Evolutionary conservation across 2,113 vertebrate species (phyloP).

Genomic region (Crotalus viridis): DNA sequence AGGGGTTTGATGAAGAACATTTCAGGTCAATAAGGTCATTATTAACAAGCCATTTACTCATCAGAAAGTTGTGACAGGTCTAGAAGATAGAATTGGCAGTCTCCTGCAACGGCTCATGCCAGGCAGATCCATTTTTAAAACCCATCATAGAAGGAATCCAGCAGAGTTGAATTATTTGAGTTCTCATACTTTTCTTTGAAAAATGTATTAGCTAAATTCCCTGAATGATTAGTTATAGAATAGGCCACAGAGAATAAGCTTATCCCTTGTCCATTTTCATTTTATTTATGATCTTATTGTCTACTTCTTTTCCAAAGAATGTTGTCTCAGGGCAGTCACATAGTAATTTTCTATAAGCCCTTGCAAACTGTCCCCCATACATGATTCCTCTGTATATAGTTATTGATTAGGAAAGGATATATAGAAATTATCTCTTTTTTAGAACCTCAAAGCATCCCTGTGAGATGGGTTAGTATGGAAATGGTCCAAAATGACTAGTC

Average conservation of each 20-base stretch:
- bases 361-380: not conserved
- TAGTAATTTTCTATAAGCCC: not conserved
- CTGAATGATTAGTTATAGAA: not conserved
- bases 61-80: not conserved
- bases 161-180: not conserved
- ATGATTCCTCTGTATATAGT: not conserved
- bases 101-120: not conserved
- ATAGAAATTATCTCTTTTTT: not conserved
- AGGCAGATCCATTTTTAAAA: constrained; percentile 14
- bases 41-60: not conserved
- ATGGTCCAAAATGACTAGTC: not conserved
- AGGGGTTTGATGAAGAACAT: not conserved
- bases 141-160: not conserved
- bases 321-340: not conserved
- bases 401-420: not conserved
- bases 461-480: not conserved
- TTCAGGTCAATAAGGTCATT: not conserved
- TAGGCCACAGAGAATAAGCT: not conserved
- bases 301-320: not conserved
- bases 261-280: not conserved
- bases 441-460: not conserved
- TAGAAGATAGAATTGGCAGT: not conserved
- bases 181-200: not conserved
- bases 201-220: not conserved
- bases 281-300: not conserved